Base-by-base conservation (phyloP, 1,140 invertebrate species). In the Drosophila dunni region DNA sequence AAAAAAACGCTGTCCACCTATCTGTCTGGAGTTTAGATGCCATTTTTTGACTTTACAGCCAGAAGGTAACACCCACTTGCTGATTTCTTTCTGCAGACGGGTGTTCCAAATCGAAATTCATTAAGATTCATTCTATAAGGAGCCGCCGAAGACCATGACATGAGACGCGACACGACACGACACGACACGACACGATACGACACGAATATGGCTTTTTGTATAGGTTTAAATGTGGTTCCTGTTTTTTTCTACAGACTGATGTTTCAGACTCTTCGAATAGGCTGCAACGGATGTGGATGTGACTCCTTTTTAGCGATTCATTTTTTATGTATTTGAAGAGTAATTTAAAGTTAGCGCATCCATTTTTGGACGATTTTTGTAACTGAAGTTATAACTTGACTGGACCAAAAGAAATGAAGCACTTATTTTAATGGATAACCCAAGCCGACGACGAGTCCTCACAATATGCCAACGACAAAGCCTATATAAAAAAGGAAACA, bases 31-130 rank as follows among this genome's bases (percentile, higher is more conserved):
- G 50, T 78, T 82, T 80, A 78, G 81, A 88, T 88, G 79, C 83
- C 83, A 88, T 81, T 83, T 88, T 88, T 88, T 80, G 83, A 88
- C 76, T 88, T 88, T 88, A 88, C 83, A 88, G 83, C 83, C 83
- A 72, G 66, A 79, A 79, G 83, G 83, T 77, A 83, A 88, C 83
- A 88, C 83, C 83, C 83, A 88, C 83, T 72, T 85, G 76, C 66
- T 53, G 65, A 83, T 79, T 82, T 75, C 53, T 64, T 53, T n/a
- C 36, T 53, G 50, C 50, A 29, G 29, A 33, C 48, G 71, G 65
- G 78, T 77, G 74, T 72, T 68, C 64, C 65, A 76, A 80, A 83
- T 88, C 80, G 79, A 88, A 88, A 88, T 88, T 88, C 83, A 88
- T 88, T 88, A 88, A 88, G 83, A 82, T 88, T 88, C 82, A 77